These are phyloP conservation scores for Melanotaenia nigrans DNA, from an alignment of 2,797 vertebrate genomes.

Conservation along the genomic window DNA sequence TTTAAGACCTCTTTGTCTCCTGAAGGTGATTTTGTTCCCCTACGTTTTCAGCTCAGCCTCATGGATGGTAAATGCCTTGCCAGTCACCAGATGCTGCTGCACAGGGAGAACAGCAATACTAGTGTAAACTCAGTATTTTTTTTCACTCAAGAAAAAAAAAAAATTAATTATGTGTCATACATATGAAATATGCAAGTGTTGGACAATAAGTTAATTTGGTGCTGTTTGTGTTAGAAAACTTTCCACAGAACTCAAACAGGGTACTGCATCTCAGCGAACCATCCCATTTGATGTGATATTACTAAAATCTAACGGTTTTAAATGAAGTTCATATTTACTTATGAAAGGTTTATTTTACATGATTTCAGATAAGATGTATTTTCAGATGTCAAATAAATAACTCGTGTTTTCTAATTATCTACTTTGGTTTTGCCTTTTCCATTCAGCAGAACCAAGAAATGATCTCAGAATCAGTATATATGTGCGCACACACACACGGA, in stretches of 20 bases:
- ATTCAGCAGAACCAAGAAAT: not conserved
- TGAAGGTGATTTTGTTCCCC: slow-evolving; percentile 4
- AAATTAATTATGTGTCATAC: slow-evolving; percentile 41
- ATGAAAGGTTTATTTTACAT: slow-evolving; percentile 79
- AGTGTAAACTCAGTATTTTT: slow-evolving; percentile 38
- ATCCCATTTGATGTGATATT: slow-evolving; percentile 79
- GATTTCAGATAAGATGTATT: slow-evolving; percentile 77
- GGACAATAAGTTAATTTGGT: slow-evolving; percentile 52
- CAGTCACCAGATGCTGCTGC: slow-evolving; percentile 41
- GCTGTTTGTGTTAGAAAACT: slow-evolving; percentile 60
- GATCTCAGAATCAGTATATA: not conserved
- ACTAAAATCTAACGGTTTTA: slow-evolving; percentile 67
- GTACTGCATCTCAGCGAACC: slow-evolving; percentile 73
- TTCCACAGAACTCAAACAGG: slow-evolving; percentile 69
- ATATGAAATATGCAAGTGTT: slow-evolving; percentile 42
- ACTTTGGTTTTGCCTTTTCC: slow-evolving; percentile 10
- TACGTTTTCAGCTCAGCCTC: slow-evolving; percentile 9
- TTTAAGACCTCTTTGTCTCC: slow-evolving; percentile 17
- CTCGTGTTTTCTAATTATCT: slow-evolving; percentile 69
- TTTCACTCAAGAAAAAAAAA: slow-evolving; percentile 41
- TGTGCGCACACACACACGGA: no score
- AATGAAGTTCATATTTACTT: slow-evolving; percentile 70
- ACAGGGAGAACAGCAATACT: slow-evolving; percentile 50
- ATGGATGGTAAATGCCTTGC: slow-evolving; percentile 19
- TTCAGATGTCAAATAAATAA: slow-evolving; percentile 82